Evolutionary conservation across 2,797 vertebrate species (phyloP).

Genomic region (Brachyalestes nurse): DNA sequence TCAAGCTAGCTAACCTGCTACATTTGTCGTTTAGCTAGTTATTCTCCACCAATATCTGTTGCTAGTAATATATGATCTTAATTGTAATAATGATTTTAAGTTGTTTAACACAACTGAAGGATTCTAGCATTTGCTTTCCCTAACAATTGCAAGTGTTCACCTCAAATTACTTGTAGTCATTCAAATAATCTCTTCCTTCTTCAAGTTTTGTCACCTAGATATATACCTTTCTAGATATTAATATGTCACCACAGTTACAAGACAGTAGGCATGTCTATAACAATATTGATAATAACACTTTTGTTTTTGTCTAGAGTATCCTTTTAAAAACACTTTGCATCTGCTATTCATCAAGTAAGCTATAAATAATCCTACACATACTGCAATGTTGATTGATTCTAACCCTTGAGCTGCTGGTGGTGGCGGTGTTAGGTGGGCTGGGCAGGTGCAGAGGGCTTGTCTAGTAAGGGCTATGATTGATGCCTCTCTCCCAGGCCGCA

Average conservation of each 20-base stretch:
- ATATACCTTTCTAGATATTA: not conserved
- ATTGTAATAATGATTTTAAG: too few species aligned
- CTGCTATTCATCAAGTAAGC: constrained; percentile 17
- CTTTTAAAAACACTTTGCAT: constrained; percentile 24
- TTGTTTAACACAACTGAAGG: too few species aligned
- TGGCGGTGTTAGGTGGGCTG: not conserved
- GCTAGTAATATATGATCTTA: too few species aligned
- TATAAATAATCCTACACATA: constrained; percentile 11
- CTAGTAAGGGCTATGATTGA: constrained; percentile 37
- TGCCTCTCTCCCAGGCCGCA: constrained; percentile 35
- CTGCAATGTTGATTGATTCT: constrained; percentile 17
- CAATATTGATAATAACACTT: not conserved
- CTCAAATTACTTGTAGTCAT: too few species aligned
- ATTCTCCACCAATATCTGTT: too few species aligned
- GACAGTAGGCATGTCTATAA: not conserved
- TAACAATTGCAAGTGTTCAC: too few species aligned
- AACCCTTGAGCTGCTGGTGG: constrained; percentile 23
- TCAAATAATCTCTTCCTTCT: too few species aligned
- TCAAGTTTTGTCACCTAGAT: too few species aligned
- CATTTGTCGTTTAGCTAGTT: too few species aligned
- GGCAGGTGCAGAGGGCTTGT: constrained; percentile 1
- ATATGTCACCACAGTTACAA: not conserved
- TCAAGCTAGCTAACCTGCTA: too few species aligned
- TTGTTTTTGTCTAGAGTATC: not conserved
- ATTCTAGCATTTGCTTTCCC: too few species aligned